These are phyloP conservation scores for Argya squamiceps DNA, from an alignment of 2,797 vertebrate genomes.

Conservation along the genomic window DNA sequence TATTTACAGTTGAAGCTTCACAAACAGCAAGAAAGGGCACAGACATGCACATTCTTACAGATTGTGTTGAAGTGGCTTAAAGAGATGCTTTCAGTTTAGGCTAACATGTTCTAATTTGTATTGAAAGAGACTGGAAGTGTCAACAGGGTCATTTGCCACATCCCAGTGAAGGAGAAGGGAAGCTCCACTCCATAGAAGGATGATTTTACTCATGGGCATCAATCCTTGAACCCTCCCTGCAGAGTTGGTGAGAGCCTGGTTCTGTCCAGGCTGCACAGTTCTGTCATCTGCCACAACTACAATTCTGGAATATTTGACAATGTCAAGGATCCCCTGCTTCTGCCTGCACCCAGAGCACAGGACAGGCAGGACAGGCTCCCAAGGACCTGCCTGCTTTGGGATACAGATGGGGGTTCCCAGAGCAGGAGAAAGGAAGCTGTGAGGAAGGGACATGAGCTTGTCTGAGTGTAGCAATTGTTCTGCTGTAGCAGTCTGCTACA, in stretches of 20 bases:
- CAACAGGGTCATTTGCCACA: conserved; percentile 23
- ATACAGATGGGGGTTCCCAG: background rate
- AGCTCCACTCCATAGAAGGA: background rate
- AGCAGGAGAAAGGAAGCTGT: background rate
- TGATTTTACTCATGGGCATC: background rate
- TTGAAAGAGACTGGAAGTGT: conserved; percentile 29
- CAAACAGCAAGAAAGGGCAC: conserved; percentile 51
- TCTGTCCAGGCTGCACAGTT: background rate
- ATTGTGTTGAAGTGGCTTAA: conserved; percentile 48
- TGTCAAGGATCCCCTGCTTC: background rate
- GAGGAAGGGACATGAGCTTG: background rate
- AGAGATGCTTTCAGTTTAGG: conserved; percentile 51
- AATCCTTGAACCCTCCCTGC: background rate
- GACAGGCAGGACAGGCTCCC: background rate
- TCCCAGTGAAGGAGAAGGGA: background rate
- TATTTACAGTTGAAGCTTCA: conserved; percentile 36
- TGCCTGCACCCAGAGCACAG: background rate
- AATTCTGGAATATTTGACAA: background rate
- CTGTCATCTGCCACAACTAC: background rate
- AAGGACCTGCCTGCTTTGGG: background rate
- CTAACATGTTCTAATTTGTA: conserved; percentile 57
- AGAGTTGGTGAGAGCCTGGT: background rate
- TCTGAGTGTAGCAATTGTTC: background rate
- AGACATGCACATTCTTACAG: conserved; percentile 40
- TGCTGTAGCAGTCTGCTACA: background rate